Base-by-base conservation (phyloP, 2,797 vertebrate species). In the Vultur gryphus region DNA sequence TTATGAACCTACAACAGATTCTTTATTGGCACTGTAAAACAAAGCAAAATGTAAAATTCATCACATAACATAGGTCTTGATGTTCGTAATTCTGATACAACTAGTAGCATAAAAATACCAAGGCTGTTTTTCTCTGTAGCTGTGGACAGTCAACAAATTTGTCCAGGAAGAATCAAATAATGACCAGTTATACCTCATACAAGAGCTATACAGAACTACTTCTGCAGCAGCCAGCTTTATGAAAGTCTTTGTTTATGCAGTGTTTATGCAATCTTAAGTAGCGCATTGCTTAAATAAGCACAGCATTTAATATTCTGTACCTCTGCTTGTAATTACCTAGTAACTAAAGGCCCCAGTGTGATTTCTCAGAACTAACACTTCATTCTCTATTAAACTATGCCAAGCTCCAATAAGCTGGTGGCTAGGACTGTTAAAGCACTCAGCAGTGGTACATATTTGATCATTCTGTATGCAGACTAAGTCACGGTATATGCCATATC, bases 241-340 rank as follows among this genome's bases (percentile, higher is more conserved):
- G 28, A 9, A 91, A 62, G 31, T 35, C 58, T 58, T 87, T 91
- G 79, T 83, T 95, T 83, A 72, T n/a, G 59, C 87, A 69, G 37
- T 43, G 77, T 70, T 82, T 72, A 84, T 59, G 58, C 58, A 69
- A 59, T 25, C 35, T 62, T 77, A 80, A 80, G 67, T 49, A 80
- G 55, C 39, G 73, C n/a, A 20, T 23, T 84, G 84, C 95, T 85
- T 89, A 94, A 92, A 90, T 59, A 70, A 94, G 57, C 87, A 83
- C 71, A 89, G 57, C 55, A 70, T 83, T 92, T 93, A 87, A 91
- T 93, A 89, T 87, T 89, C 94, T 69, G 57, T 39, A 90, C 71
- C 89, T 91, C 69, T 95, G 65, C 80, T 58, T 71, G 73, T 61
- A 89, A 93, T 95, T 90, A 94, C 84, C 35, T 49, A 64, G 65